phyloP scores from a whole-genome alignment of 1,140 invertebrate species.

The Anadara kagoshimensis region DNA sequence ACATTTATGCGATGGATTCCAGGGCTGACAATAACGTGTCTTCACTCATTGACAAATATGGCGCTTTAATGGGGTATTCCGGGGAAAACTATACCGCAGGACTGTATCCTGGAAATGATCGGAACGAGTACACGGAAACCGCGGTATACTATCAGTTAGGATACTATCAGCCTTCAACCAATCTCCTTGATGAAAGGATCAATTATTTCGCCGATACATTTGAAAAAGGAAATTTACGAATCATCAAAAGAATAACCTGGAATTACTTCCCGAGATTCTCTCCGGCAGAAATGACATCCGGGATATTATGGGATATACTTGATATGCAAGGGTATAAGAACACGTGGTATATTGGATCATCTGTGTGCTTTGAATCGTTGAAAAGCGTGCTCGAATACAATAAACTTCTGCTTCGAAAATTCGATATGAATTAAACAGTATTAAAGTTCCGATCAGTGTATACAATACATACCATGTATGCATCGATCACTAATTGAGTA shows the following conservation, averaged over 20 bases:
- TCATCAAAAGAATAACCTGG: constrained; percentile 9
- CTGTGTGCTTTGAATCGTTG: constrained; percentile 24
- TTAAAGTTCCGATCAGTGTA: too few species aligned
- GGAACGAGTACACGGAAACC: neutral
- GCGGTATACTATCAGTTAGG: constrained; percentile 18
- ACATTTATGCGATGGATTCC: neutral
- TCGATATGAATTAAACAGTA: neutral
- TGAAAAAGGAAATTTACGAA: neutral
- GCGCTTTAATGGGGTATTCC: neutral
- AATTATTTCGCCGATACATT: neutral
- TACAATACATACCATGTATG: too few species aligned
- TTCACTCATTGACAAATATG: neutral
- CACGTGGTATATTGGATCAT: constrained; percentile 28
- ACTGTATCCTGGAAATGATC: neutral
- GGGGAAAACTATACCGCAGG: neutral
- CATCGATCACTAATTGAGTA: too few species aligned
- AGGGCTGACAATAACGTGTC: neutral
- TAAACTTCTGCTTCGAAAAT: constrained; percentile 9
- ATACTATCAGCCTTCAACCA: neutral
- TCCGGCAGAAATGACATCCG: neutral
- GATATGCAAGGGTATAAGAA: constrained; percentile 19
- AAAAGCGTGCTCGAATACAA: constrained; percentile 29
- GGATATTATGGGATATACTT: constrained; percentile 25
- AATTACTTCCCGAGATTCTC: constrained; percentile 21
- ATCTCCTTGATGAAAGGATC: neutral